Evolutionary conservation across 2,113 vertebrate genomes (phyloP).

Genomic region (Rhinolophus ferrumequinum): DNA sequence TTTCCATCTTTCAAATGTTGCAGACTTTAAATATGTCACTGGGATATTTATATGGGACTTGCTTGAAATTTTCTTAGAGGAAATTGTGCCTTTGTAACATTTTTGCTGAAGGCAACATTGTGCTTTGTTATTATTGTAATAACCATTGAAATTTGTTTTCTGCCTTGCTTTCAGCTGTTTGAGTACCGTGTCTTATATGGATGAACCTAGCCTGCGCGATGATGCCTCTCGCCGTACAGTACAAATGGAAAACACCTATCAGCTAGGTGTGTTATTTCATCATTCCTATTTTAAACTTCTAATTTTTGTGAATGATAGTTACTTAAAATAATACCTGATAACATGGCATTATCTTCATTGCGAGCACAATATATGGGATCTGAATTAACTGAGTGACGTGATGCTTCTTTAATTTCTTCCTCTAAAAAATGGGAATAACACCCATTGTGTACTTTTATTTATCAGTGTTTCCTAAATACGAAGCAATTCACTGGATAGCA

Average conservation of each 20-base stretch:
- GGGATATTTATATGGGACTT: background rate
- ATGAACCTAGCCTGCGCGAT: slow-evolving; percentile 87
- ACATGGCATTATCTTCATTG: background rate
- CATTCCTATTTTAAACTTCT: background rate
- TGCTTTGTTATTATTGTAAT: background rate
- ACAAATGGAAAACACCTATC: slow-evolving; percentile 91
- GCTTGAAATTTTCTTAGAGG: background rate
- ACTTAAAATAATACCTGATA: background rate
- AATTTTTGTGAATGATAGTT: background rate
- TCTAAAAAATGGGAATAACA: background rate
- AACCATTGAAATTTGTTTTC: background rate
- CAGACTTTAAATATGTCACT: background rate
- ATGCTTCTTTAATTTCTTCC: background rate
- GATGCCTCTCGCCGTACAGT: slow-evolving; percentile 77
- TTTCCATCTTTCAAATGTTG: slow-evolving; percentile 22
- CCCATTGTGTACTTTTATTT: background rate
- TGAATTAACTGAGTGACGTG: background rate
- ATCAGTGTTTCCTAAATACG: background rate
- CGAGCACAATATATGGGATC: background rate
- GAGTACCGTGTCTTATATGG: slow-evolving; percentile 86
- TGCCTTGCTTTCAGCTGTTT: slow-evolving; percentile 84
- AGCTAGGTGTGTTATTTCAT: slow-evolving; percentile 84
- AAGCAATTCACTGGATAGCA: background rate
- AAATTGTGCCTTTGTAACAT: background rate
- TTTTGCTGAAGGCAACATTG: background rate